Percentiles rank a stretch among this genome's conserved stretches.
Evolutionary conservation across 2,113 vertebrate genomes (phyloP).

Genomic region (Candoia aspera): DNA sequence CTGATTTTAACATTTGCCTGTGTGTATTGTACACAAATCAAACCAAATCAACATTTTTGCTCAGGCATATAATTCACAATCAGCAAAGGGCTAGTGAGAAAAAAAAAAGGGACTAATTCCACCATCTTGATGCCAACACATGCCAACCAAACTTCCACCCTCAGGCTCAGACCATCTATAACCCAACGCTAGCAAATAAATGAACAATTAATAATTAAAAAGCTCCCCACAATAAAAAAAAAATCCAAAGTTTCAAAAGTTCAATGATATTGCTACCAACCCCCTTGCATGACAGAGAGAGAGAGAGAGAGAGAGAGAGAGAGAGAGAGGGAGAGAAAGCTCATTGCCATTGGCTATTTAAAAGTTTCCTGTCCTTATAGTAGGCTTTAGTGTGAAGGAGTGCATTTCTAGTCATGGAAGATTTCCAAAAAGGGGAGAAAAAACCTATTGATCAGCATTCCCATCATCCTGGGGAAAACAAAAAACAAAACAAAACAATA

Average conservation of each 20-base stretch:
- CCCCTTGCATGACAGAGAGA: neutral
- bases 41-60: neutral
- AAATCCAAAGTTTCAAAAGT: neutral
- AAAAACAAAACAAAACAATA: neutral
- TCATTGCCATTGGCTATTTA: neutral
- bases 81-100: neutral
- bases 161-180: neutral
- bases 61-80: neutral
- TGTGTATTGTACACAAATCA: neutral
- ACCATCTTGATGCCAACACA: neutral
- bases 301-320: neutral
- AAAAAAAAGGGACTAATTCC: neutral
- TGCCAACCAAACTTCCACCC: neutral
- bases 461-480: neutral
- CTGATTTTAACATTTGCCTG: neutral
- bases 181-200: neutral
- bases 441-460: neutral
- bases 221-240: neutral
- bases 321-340: neutral
- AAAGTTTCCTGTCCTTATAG: neutral
- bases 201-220: neutral
- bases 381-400: neutral
- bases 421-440: neutral
- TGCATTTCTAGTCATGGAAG: neutral
- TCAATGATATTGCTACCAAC: neutral